phyloP scores from a whole-genome alignment of 2,888 invertebrate genomes.

The Luperina testacea region DNA sequence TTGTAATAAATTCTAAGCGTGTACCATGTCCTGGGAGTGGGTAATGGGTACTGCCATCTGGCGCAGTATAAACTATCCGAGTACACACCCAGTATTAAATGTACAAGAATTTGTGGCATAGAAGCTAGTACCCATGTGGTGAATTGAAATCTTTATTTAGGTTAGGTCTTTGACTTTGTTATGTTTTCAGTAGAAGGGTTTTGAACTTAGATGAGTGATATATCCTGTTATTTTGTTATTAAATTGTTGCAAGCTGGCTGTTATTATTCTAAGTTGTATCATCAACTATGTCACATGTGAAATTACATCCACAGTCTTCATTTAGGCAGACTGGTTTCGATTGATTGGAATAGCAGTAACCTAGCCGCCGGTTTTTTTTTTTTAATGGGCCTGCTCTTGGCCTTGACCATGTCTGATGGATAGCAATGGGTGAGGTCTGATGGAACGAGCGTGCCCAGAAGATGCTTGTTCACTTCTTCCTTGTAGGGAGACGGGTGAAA shows the following conservation, averaged over 20 bases:
- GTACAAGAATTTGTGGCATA: conserved; percentile 55
- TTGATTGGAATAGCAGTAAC: neutral
- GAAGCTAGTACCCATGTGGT: conserved; percentile 37
- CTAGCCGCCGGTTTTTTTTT: neutral
- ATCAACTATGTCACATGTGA: neutral
- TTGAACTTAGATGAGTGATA: neutral
- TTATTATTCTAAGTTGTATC: neutral
- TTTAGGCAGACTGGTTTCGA: neutral
- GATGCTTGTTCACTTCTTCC: too few relatives aligned
- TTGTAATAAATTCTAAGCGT: conserved; percentile 55
- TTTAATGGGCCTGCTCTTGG: too few relatives aligned
- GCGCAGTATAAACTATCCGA: conserved; percentile 53
- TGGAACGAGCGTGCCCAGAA: too few relatives aligned
- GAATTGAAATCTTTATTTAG: conserved; percentile 36
- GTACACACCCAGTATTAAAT: conserved; percentile 46
- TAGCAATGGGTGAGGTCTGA: too few relatives aligned
- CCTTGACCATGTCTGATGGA: too few relatives aligned
- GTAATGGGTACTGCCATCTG: conserved; percentile 46
- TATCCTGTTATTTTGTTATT: conserved; percentile 4
- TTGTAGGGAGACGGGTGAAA: neutral
- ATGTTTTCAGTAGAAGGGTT: conserved; percentile 19
- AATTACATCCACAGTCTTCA: neutral
- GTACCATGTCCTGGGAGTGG: conserved; percentile 40
- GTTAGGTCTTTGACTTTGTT: conserved; percentile 40
- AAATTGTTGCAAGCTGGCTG: neutral